Evolutionary conservation across 2,888 invertebrate species (phyloP).

Genomic region (Philhelius pedissequus): DNA sequence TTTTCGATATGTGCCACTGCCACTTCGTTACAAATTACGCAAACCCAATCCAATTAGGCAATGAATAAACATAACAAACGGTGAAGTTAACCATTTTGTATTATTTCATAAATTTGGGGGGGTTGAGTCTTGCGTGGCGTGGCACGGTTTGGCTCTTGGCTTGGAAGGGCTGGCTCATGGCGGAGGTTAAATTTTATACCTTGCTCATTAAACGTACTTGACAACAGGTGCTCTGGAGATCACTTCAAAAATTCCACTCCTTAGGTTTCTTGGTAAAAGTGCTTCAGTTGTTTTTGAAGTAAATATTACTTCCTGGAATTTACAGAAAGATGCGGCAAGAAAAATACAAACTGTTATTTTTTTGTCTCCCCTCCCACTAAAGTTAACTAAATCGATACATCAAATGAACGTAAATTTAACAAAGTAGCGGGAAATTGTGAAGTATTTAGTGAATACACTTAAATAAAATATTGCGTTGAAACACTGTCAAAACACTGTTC

Average conservation of each 20-base stretch:
- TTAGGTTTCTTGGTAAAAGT: neutral
- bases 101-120: neutral
- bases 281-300: neutral
- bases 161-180: neutral
- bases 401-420: no score
- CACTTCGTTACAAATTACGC: slow-evolving; percentile 50
- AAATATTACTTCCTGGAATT: no score
- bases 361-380: no score
- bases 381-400: no score
- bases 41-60: slow-evolving; percentile 62
- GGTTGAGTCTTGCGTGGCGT: neutral
- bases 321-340: no score
- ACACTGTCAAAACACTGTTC: no score
- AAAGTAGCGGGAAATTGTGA: no score
- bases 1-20: slow-evolving; percentile 48
- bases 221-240: slow-evolving; percentile 42
- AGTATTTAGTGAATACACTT: no score
- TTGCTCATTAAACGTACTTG: neutral
- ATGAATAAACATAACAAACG: slow-evolving; percentile 65
- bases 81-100: slow-evolving; percentile 37
- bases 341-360: no score
- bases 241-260: neutral
- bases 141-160: no score
- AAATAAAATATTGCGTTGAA: no score
- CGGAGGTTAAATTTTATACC: slow-evolving; percentile 19